phyloP scores from a whole-genome alignment of 2,888 invertebrate genomes.

The Nemurella pictetii region DNA sequence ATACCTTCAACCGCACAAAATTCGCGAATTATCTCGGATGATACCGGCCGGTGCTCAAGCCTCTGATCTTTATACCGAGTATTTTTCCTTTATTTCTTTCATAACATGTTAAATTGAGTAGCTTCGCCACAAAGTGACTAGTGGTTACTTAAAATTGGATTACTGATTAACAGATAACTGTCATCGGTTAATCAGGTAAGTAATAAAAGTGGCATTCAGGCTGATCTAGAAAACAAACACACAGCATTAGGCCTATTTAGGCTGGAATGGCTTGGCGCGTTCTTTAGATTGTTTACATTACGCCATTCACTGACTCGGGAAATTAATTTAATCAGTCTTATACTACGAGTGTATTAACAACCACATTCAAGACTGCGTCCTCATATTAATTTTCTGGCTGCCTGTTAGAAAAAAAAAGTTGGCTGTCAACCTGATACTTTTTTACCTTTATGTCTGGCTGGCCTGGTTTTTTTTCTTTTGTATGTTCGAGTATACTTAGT shows the following conservation, averaged over 20 bases:
- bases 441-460: not conserved
- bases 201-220: not conserved
- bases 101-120: not conserved
- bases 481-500: not conserved
- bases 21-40: constrained; percentile 17
- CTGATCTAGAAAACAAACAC: not conserved
- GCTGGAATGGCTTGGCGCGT: constrained; percentile 31
- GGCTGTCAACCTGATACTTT: not conserved
- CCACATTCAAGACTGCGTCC: not conserved
- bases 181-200: constrained; percentile 1
- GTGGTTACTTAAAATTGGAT: not conserved
- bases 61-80: not conserved
- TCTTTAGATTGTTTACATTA: constrained; percentile 37
- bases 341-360: not conserved
- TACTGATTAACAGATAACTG: constrained; percentile 2
- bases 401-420: not conserved
- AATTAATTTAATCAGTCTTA: not conserved
- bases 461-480: not conserved
- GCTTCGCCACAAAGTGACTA: not conserved
- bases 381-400: not conserved
- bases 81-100: not conserved
- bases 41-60: constrained; percentile 26
- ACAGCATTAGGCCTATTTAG: not conserved
- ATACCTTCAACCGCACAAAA: not conserved
- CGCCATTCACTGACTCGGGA: not conserved